Conservation (phyloP, 1,140 invertebrate species). For the Aleiodes sp. region DNA sequence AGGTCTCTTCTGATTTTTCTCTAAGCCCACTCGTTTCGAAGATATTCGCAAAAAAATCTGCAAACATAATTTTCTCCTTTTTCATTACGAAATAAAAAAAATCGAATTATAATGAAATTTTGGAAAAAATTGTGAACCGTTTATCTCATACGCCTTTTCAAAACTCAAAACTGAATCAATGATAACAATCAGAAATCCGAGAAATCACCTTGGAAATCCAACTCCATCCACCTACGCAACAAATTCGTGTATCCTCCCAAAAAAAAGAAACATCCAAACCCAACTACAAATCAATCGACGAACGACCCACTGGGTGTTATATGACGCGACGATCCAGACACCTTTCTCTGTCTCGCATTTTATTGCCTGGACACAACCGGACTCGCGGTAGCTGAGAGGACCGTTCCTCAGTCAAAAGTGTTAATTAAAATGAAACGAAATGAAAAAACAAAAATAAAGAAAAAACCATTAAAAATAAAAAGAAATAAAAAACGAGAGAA, state of each 20-base stretch:
- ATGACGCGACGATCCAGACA: conserved; percentile 6
- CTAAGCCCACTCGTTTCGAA: too few relatives aligned
- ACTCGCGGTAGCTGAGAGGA: background rate
- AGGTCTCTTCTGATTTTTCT: too few relatives aligned
- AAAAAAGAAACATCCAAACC: too few relatives aligned
- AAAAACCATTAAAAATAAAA: conserved; percentile 2
- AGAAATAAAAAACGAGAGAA: conserved; percentile 2
- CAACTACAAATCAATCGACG: conserved; percentile 50
- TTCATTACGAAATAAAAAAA: too few relatives aligned
- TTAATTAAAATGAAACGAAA: conserved; percentile 15
- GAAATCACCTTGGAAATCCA: background rate
- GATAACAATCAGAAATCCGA: background rate
- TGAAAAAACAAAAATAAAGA: too few relatives aligned
- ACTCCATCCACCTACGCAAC: background rate
- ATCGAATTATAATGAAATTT: too few relatives aligned
- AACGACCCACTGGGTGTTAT: conserved; percentile 21
- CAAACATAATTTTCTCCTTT: too few relatives aligned
- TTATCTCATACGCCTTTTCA: too few relatives aligned
- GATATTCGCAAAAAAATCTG: too few relatives aligned
- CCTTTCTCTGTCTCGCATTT: conserved; percentile 7
- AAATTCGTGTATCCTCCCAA: background rate
- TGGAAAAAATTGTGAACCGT: too few relatives aligned
- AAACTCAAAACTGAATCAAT: too few relatives aligned
- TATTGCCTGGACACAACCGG: background rate
- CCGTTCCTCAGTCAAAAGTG: background rate